phyloP scores from a whole-genome alignment of 2,888 invertebrate genomes.

The Anticlea derivata region DNA sequence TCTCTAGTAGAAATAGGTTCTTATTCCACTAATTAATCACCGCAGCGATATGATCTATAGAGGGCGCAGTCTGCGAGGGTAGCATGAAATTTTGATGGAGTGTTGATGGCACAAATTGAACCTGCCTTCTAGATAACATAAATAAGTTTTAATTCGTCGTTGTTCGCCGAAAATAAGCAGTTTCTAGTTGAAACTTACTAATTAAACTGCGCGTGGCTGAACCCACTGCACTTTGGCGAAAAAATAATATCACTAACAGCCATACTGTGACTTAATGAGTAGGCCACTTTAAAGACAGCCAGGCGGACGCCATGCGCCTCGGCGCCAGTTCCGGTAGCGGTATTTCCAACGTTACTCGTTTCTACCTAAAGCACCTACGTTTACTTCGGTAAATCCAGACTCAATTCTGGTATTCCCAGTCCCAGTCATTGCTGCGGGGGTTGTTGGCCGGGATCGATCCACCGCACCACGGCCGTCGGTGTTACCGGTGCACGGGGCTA shows the following conservation, averaged over 20 bases:
- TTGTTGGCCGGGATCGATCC: conserved; percentile 80
- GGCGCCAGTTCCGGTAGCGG: conserved; percentile 51
- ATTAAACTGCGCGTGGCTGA: not conserved
- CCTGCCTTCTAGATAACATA: not conserved
- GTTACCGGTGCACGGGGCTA: conserved; percentile 74
- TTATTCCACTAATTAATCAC: conserved; percentile 71
- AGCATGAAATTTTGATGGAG: conserved; percentile 49
- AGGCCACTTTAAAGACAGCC: conserved; percentile 47
- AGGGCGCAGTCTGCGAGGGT: conserved; percentile 48
- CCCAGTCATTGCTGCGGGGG: conserved; percentile 76
- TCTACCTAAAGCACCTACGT: conserved; percentile 47
- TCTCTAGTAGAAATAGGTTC: no score
- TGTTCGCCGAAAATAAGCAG: no score
- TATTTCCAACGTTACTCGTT: conserved; percentile 60
- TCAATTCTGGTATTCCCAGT: conserved; percentile 78
- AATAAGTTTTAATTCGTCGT: no score
- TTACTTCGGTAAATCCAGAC: conserved; percentile 41
- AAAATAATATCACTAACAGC: conserved; percentile 3
- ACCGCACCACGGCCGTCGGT: conserved; percentile 59
- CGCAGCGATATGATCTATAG: conserved; percentile 60
- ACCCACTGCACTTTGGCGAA: not conserved
- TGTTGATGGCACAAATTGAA: conserved; percentile 49
- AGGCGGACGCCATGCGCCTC: conserved; percentile 66
- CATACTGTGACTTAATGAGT: conserved; percentile 10
- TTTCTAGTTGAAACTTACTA: not conserved